Evolutionary conservation across 2,797 vertebrate genomes (phyloP), one percentile per base, ranked within the genome.

Genomic region (Psittacula echo): DNA sequence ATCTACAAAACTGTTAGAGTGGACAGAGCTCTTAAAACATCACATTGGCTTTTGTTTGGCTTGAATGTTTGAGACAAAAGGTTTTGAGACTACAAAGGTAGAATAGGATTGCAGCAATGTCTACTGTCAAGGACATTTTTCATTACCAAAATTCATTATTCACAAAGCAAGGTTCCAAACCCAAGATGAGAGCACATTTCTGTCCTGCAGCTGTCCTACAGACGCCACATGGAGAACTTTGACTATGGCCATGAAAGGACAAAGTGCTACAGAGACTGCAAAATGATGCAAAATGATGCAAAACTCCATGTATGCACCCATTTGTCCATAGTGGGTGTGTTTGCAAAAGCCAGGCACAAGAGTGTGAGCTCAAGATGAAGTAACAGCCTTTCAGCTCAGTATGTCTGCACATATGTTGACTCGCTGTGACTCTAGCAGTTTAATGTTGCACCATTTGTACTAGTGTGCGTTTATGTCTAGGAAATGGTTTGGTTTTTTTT

Each of bases 331-430:
- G 50, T 6, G 45, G 26, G 32, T 13, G 18, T 68, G 61, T 85
- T 92, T 93, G 64, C 29, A 64, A 92, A 92, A 92, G 71, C 61
- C 78, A 83, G 61, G 67, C 93, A 80, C 44, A 37, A 16, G n/a
- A 62, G 42, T 27, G 30, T 26, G 72, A 92, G 90, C 75, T 83
- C 23, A 68, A 80, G 78, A 93, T 65, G 82, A 61, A 91, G 34
- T 77, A 85, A 66, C 92, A 93, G 89, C 81, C 75, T 83, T 87
- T 89, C 93, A 79, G 65, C 92, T 92, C 78, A 79, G 73, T 50
- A 78, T 78, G 87, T 26, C 70, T 81, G 85, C 8, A 0, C 92
- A 84, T 84, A 80, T 83, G 90, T 92, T 83, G 93, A 58, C 81
- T 92, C 4, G 10, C 78, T 87, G 56, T 39, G 81, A 65, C 87